Conservation (phyloP, 2,797 vertebrate species). For the Rhinoraja longicauda region DNA sequence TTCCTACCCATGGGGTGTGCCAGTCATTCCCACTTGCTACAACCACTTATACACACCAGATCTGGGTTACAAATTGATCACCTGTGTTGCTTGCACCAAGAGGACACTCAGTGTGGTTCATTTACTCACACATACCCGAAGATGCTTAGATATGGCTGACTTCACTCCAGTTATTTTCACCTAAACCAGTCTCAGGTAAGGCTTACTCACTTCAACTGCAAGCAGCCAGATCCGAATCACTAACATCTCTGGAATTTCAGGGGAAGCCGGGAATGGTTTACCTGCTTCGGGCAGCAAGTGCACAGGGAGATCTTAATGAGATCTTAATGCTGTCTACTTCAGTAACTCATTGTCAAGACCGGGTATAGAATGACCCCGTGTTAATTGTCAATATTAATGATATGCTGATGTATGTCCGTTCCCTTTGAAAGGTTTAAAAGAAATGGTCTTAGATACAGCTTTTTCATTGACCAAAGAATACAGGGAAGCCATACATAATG, state of each 20-base stretch:
- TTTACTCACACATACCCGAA: slow-evolving; percentile 2
- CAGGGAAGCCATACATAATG: not conserved
- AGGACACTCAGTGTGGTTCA: not conserved
- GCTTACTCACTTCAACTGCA: not conserved
- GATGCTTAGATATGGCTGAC: not conserved
- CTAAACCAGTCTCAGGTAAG: not conserved
- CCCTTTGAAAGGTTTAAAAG: no score
- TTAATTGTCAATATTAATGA: not conserved
- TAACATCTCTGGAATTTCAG: not conserved
- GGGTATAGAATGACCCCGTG: not conserved
- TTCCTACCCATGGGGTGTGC: not conserved
- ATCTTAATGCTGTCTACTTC: not conserved
- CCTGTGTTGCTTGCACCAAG: not conserved
- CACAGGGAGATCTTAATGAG: not conserved
- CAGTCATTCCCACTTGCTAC: not conserved
- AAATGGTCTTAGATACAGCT: not conserved
- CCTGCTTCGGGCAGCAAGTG: not conserved
- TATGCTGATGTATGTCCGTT: no score
- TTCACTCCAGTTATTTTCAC: slow-evolving; percentile 2
- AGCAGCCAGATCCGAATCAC: not conserved
- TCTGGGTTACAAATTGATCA: not conserved
- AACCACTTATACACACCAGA: not conserved
- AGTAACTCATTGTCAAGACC: not conserved
- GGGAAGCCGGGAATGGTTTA: not conserved
- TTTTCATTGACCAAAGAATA: not conserved